Conservation (phyloP, 2,888 invertebrate species). For the Cerceris ruficornis region DNA sequence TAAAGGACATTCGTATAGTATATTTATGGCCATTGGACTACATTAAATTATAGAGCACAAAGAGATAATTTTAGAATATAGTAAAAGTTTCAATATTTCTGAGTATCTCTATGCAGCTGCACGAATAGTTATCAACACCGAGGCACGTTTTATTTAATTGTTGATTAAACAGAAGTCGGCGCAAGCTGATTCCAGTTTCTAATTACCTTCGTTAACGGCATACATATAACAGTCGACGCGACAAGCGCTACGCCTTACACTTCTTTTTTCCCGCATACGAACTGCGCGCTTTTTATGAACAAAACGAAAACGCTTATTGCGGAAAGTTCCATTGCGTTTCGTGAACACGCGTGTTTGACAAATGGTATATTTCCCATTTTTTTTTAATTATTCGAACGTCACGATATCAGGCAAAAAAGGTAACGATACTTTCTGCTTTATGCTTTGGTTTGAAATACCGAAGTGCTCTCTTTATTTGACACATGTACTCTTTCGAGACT, state of each 20-base stretch:
- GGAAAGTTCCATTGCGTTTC: background rate
- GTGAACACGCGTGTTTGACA: too few species aligned
- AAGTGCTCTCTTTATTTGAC: background rate
- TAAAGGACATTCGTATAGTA: too few species aligned
- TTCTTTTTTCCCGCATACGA: slow-evolving; percentile 8
- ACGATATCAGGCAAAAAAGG: background rate
- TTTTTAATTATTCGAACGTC: too few species aligned
- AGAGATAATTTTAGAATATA: too few species aligned
- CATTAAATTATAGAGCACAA: too few species aligned
- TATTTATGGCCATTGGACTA: too few species aligned
- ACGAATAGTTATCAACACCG: slow-evolving; percentile 6
- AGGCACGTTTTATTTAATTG: background rate
- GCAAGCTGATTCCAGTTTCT: slow-evolving; percentile 29
- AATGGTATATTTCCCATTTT: too few species aligned
- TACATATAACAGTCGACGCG: slow-evolving; percentile 23
- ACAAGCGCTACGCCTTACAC: slow-evolving; percentile 7
- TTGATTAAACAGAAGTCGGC: slow-evolving; percentile 7
- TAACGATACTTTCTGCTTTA: background rate
- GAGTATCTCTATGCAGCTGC: background rate
- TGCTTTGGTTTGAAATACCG: background rate
- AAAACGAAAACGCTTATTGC: background rate
- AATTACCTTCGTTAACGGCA: slow-evolving; percentile 46
- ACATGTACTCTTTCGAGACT: background rate
- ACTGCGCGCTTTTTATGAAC: background rate
- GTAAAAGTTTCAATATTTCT: too few species aligned